phyloP scores from a whole-genome alignment of 2,888 invertebrate genomes.

The Diploptera punctata region DNA sequence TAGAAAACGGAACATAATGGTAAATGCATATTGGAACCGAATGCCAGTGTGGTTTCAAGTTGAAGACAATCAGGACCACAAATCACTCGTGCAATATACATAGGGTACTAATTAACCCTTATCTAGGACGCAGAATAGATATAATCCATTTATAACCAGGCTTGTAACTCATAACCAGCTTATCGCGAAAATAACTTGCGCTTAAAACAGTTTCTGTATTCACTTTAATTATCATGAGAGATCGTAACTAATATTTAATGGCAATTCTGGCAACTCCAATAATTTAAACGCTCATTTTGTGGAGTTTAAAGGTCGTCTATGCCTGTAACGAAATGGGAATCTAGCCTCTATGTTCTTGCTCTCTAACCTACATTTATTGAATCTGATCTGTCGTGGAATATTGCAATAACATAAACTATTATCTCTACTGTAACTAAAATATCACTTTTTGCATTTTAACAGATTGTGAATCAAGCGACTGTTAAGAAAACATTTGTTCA shows the following conservation, averaged over 20 bases:
- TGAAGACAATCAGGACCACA: not conserved
- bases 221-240: slow-evolving; percentile 11
- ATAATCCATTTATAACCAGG: not conserved
- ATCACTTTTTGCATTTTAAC: no score
- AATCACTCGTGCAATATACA: not conserved
- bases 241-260: slow-evolving; percentile 6
- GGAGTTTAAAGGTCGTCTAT: no score
- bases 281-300: no score
- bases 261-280: not conserved
- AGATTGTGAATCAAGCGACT: no score
- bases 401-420: no score
- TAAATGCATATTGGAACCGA: not conserved
- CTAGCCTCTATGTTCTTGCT: no score
- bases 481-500: no score
- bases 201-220: not conserved
- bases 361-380: no score
- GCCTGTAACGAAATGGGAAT: no score
- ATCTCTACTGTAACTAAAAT: no score
- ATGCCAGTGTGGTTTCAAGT: not conserved
- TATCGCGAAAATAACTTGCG: not conserved
- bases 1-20: no score
- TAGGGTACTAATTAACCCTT: not conserved
- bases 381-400: no score
- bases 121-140: not conserved
- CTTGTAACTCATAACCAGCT: not conserved